Conservation (phyloP, 2,113 vertebrate species). For the Bolborhynchus lineola region DNA sequence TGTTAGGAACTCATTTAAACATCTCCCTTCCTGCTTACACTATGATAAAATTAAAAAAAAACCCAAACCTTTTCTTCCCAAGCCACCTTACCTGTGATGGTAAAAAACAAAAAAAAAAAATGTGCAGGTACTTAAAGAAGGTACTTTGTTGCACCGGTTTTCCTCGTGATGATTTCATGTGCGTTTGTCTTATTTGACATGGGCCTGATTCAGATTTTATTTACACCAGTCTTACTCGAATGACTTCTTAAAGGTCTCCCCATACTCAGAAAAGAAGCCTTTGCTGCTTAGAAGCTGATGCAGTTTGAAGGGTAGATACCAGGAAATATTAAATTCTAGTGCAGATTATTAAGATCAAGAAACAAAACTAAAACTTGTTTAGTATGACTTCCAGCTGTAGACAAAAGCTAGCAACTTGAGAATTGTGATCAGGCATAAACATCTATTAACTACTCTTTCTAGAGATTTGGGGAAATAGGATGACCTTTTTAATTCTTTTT, state of each 20-base stretch:
- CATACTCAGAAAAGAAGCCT: neutral
- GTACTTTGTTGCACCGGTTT: neutral
- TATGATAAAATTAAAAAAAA: neutral
- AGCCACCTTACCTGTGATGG: neutral
- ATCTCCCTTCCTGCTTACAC: neutral
- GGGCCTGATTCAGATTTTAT: slow-evolving; percentile 10
- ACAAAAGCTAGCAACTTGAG: slow-evolving; percentile 63
- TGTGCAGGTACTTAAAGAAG: neutral
- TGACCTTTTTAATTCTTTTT: slow-evolving; percentile 61
- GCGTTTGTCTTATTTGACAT: neutral
- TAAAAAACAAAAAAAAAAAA: neutral
- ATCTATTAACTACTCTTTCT: slow-evolving; percentile 73
- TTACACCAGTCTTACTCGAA: neutral
- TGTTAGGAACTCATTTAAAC: neutral
- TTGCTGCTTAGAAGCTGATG: neutral
- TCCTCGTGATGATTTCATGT: neutral
- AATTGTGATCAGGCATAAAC: slow-evolving; percentile 71
- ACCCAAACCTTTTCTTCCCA: neutral
- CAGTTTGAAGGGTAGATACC: neutral
- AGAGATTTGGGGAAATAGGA: slow-evolving; percentile 74
- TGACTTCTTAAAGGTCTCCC: neutral
- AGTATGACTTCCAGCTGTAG: slow-evolving; percentile 35
- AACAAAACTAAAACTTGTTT: slow-evolving; percentile 27
- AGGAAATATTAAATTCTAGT: neutral
- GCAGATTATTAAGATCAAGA: slow-evolving; percentile 21